These are phyloP conservation scores for Collichthys lucidus DNA, from an alignment of 2,113 vertebrate species.

Conservation along the genomic window DNA sequence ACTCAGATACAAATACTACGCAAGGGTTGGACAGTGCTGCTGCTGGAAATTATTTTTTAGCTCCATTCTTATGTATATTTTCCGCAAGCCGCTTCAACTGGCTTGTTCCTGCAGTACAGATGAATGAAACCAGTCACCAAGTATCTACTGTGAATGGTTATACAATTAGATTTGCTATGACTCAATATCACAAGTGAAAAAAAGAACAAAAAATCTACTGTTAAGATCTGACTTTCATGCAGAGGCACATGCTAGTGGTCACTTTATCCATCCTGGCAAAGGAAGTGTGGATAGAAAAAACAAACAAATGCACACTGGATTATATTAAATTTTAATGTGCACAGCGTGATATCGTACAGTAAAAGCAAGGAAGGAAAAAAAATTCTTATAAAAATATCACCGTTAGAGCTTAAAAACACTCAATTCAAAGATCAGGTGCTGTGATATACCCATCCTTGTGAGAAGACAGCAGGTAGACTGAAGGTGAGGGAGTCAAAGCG, in stretches of 20 bases:
- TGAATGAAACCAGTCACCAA: slow-evolving; percentile 39
- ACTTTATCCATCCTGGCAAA: neutral
- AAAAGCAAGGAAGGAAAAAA: slow-evolving; percentile 77
- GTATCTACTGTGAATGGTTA: slow-evolving; percentile 31
- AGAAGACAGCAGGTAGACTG: slow-evolving; percentile 77
- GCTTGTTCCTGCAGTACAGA: slow-evolving; percentile 11
- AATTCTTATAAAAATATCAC: slow-evolving; percentile 75
- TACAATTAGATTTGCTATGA: slow-evolving; percentile 57
- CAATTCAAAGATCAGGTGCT: slow-evolving; percentile 63
- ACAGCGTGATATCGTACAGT: slow-evolving; percentile 84
- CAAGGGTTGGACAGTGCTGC: neutral
- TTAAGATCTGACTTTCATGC: neutral
- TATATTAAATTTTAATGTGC: slow-evolving; percentile 85
- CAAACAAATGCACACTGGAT: slow-evolving; percentile 52
- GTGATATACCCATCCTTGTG: slow-evolving; percentile 56
- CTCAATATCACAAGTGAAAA: slow-evolving; percentile 61
- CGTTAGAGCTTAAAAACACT: slow-evolving; percentile 66
- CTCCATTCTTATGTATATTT: slow-evolving; percentile 17
- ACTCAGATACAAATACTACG: neutral
- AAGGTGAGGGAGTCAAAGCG: slow-evolving; percentile 65
- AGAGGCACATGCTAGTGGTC: slow-evolving; percentile 10
- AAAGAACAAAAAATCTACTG: slow-evolving; percentile 36
- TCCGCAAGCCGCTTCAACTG: slow-evolving; percentile 19
- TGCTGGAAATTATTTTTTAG: slow-evolving; percentile 49
- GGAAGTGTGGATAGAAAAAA: neutral